Conservation (phyloP, 1,140 invertebrate species). For the Drosophila neocordata region DNA sequence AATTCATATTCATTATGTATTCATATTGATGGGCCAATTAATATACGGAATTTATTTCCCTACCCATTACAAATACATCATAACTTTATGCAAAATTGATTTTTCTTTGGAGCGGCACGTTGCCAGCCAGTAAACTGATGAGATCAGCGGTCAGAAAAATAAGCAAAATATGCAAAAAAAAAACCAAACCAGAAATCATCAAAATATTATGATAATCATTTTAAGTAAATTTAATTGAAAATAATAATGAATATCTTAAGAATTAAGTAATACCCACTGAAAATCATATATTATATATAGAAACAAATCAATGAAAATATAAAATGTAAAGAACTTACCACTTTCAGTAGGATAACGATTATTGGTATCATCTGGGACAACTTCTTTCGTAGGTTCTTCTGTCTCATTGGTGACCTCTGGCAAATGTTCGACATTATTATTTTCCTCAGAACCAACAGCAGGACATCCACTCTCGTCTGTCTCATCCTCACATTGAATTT, state of each 20-base stretch:
- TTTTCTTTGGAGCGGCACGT: conserved; percentile 26
- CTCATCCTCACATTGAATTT: conserved; percentile 81
- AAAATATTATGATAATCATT: neutral
- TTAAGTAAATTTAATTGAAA: neutral
- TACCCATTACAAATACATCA: neutral
- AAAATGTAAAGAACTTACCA: conserved; percentile 16
- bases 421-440: no score
- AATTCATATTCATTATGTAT: conserved; percentile 8
- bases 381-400: no score
- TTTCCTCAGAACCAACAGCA: no score
- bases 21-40: conserved; percentile 12
- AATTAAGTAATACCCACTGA: neutral
- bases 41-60: conserved; percentile 11
- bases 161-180: conserved; percentile 1
- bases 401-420: no score
- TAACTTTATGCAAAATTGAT: conserved; percentile 21
- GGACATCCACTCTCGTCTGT: conserved; percentile 86
- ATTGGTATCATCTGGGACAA: no score
- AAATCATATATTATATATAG: neutral
- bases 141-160: conserved; percentile 10
- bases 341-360: no score
- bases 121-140: conserved; percentile 19
- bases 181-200: conserved; percentile 17
- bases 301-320: no score
- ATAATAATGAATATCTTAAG: neutral